Conservation (phyloP, 2,113 vertebrate species). For the Alethe castanea region DNA sequence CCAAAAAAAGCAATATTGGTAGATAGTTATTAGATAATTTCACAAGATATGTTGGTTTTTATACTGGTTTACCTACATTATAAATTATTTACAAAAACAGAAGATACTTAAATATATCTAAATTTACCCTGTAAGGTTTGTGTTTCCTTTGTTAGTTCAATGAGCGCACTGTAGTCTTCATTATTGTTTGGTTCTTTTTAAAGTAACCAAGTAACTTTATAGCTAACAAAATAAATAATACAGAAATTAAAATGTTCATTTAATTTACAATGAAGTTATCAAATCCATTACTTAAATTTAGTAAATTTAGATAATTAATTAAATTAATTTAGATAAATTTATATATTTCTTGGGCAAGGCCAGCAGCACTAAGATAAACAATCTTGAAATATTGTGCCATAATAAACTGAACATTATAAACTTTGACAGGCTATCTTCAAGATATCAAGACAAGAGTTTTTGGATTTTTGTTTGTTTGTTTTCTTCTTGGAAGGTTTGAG, state of each 20-base stretch:
- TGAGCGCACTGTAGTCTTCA: neutral
- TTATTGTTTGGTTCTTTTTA: neutral
- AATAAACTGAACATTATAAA: neutral
- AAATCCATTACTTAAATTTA: neutral
- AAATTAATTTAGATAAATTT: neutral
- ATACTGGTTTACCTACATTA: neutral
- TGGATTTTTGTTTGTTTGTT: neutral
- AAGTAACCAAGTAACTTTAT: neutral
- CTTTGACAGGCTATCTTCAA: neutral
- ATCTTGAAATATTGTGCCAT: neutral
- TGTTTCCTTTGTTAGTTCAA: neutral
- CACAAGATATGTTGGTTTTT: neutral
- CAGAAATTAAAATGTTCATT: neutral
- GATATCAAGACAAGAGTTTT: neutral
- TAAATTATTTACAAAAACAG: neutral
- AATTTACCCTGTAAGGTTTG: neutral
- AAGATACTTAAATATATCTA: neutral
- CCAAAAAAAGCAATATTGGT: neutral
- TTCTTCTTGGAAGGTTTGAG: neutral
- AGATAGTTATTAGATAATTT: neutral
- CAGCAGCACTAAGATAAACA: neutral
- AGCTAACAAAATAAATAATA: neutral
- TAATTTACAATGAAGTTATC: neutral
- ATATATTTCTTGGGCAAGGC: neutral
- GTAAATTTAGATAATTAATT: no score